A percentile compares a stretch with the other conserved stretches of the same genome.
phyloP scores from a whole-genome alignment of 1,140 invertebrate genomes.

The Philotrypesis tridentata region DNA sequence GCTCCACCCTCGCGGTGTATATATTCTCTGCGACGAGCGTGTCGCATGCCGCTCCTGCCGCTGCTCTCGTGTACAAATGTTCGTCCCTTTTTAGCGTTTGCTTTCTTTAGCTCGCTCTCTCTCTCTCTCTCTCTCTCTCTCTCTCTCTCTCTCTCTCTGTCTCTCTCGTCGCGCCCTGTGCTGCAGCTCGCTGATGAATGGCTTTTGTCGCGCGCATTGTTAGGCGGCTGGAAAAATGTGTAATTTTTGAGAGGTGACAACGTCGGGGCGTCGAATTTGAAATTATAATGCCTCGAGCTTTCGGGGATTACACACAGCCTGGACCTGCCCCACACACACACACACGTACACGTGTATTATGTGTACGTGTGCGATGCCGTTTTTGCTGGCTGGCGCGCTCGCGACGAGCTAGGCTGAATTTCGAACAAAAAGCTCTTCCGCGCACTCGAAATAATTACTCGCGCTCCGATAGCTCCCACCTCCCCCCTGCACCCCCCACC shows the following conservation, averaged over 20 bases:
- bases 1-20: not conserved
- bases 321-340: not conserved
- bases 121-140: too few species aligned
- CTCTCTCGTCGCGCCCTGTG: not conserved
- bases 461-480: too few species aligned
- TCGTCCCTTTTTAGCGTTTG: not conserved
- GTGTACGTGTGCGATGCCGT: not conserved
- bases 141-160: not conserved
- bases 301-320: not conserved
- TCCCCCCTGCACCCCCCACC: too few species aligned
- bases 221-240: slow-evolving; percentile 8
- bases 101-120: not conserved
- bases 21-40: too few species aligned
- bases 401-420: not conserved
- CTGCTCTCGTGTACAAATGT: not conserved
- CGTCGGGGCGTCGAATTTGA: slow-evolving; percentile 23
- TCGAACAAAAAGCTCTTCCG: not conserved
- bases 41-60: not conserved
- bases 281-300: slow-evolving; percentile 15
- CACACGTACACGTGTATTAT: too few species aligned
- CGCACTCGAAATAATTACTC: not conserved
- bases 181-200: slow-evolving; percentile 31
- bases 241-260: slow-evolving; percentile 41
- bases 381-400: not conserved
- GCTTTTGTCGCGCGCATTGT: slow-evolving; percentile 33